Conservation (phyloP, 2,797 vertebrate genomes). For the Hafferia zeledoni region DNA sequence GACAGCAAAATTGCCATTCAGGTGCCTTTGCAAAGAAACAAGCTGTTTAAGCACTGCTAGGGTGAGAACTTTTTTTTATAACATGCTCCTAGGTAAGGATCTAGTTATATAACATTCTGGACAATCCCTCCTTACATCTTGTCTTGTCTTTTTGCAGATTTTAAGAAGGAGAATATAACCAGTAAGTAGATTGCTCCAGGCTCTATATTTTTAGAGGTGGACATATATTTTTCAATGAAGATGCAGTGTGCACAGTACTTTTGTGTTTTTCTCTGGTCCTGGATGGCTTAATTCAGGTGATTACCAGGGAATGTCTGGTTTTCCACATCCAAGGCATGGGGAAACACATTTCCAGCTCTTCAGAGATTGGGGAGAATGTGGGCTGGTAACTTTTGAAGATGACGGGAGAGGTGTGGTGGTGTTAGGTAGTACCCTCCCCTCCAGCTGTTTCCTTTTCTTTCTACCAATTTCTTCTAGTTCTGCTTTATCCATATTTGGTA, state of each 20-base stretch:
- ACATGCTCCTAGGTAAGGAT: background rate
- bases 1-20: background rate
- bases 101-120: background rate
- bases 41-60: background rate
- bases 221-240: background rate
- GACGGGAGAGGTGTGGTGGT: background rate
- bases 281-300: background rate
- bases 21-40: background rate
- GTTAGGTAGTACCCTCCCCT: background rate
- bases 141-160: constrained; percentile 81
- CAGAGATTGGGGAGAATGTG: rapidly evolving
- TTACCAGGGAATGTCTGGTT: background rate
- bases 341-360: background rate
- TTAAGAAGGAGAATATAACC: constrained; percentile 88
- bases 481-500: background rate
- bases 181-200: constrained; percentile 83
- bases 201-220: background rate
- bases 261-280: background rate
- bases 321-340: background rate
- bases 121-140: constrained; percentile 20
- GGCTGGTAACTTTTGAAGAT: background rate
- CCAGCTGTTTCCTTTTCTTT: background rate
- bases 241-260: background rate
- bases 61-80: background rate
- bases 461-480: background rate